These are phyloP conservation scores for Sinelater perroti DNA, from an alignment of 2,888 invertebrate species.

Conservation along the genomic window DNA sequence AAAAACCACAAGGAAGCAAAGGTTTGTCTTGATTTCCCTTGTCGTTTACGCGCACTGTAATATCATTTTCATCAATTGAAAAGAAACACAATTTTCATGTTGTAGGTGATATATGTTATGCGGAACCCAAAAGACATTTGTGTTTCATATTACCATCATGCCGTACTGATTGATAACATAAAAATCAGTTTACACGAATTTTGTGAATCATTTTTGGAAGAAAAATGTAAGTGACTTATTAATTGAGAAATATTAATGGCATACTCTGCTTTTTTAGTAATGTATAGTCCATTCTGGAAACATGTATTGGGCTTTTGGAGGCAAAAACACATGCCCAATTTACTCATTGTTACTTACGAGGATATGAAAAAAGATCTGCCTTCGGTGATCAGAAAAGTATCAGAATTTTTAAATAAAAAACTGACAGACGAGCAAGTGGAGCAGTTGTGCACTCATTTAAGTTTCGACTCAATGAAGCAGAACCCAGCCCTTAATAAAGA, in stretches of 20 bases:
- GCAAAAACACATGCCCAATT: conserved; percentile 72
- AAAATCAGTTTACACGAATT: too few species aligned
- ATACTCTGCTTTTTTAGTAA: too few species aligned
- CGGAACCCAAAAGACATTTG: conserved; percentile 91
- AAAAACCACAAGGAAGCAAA: conserved; percentile 53
- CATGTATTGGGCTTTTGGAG: conserved; percentile 71
- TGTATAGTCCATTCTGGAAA: conserved; percentile 48
- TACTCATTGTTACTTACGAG: conserved; percentile 83
- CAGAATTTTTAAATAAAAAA: conserved; percentile 56
- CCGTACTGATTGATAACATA: too few species aligned
- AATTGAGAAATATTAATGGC: too few species aligned
- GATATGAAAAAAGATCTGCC: conserved; percentile 77
- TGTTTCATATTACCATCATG: conserved; percentile 89
- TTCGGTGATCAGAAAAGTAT: conserved; percentile 57
- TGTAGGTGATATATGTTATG: conserved; percentile 87
- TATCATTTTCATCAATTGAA: too few species aligned
- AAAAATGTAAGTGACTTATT: too few species aligned
- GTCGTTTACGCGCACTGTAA: too few species aligned
- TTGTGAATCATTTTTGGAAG: conserved; percentile 74
- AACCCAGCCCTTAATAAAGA: conserved; percentile 51
- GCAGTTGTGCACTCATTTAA: conserved; percentile 60
- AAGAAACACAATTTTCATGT: too few species aligned
- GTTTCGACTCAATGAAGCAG: conserved; percentile 63
- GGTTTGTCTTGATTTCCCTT: too few species aligned
- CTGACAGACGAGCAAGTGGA: conserved; percentile 55